Percentiles rank a stretch among this genome's conserved stretches.
Evolutionary conservation across 2,113 vertebrate species (phyloP).

Genomic region (Brachirus orientalis): DNA sequence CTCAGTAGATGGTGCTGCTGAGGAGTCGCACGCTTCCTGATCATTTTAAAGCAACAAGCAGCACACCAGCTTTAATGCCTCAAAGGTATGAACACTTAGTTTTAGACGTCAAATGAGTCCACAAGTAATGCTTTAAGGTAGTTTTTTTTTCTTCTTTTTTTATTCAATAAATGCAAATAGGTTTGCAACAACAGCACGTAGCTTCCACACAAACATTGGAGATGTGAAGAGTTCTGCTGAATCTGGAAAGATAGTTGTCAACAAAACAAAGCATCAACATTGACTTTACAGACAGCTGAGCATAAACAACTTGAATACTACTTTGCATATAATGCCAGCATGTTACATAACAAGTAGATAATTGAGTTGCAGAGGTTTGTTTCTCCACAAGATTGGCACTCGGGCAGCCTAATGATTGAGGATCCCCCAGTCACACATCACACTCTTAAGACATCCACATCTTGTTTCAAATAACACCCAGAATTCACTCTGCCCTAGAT

Average conservation of each 20-base stretch:
- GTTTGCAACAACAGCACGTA: constrained; percentile 1
- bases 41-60: background rate
- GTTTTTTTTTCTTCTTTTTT: constrained; percentile 4
- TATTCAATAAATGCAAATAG: constrained; percentile 50
- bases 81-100: background rate
- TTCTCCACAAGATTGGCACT: constrained; percentile 56
- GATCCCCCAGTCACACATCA: constrained; percentile 33
- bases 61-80: background rate
- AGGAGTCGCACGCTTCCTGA: too few relatives aligned
- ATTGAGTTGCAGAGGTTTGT: constrained; percentile 20
- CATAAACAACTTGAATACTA: constrained; percentile 9
- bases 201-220: constrained; percentile 11
- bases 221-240: constrained; percentile 1
- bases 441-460: constrained; percentile 12
- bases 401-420: constrained; percentile 44
- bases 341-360: constrained; percentile 41
- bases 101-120: constrained; percentile 1
- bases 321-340: constrained; percentile 40
- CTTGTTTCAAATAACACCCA: constrained; percentile 18
- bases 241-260: constrained; percentile 3
- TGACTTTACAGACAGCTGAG: background rate
- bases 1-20: constrained; percentile 52
- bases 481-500: constrained; percentile 12
- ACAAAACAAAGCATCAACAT: constrained; percentile 9
- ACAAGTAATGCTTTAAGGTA: constrained; percentile 1